A percentile compares a stretch with the other conserved stretches of the same genome.
These are phyloP conservation scores for Oxycera nigricornis DNA, from an alignment of 2,888 invertebrate species.

Conservation along the genomic window DNA sequence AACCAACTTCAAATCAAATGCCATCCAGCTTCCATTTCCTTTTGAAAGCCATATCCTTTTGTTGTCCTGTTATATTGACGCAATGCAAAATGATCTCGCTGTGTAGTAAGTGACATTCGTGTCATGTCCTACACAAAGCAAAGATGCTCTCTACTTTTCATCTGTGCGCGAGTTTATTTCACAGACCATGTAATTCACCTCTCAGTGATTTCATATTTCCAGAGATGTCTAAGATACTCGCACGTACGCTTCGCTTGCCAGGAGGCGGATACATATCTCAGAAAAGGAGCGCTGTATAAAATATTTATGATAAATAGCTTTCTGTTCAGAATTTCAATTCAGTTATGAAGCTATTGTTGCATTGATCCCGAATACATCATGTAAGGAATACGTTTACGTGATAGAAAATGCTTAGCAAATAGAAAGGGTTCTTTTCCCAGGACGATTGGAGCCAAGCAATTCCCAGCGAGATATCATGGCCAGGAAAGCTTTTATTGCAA, in stretches of 20 bases:
- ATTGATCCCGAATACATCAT: constrained; percentile 24
- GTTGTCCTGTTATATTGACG: constrained; percentile 18
- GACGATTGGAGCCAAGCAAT: too few species aligned
- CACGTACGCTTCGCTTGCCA: not conserved
- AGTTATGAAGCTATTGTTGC: constrained; percentile 35
- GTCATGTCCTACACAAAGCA: constrained; percentile 19
- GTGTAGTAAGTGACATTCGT: constrained; percentile 22
- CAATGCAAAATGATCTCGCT: constrained; percentile 15
- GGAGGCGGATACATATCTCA: not conserved
- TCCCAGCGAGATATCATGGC: too few species aligned
- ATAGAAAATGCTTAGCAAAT: constrained; percentile 21
- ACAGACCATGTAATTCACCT: constrained; percentile 8
- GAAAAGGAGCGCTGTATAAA: constrained; percentile 25
- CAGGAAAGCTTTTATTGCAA: too few species aligned
- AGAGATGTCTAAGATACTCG: constrained; percentile 1
- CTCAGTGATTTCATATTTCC: not conserved
- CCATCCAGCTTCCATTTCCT: not conserved
- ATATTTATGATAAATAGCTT: constrained; percentile 41
- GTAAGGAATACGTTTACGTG: constrained; percentile 28
- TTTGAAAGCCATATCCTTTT: not conserved
- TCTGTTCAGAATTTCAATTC: constrained; percentile 39
- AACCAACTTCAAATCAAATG: not conserved
- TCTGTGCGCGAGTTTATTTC: not conserved
- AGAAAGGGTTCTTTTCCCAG: too few species aligned
- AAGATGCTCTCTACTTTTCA: not conserved